A percentile compares a stretch with the other conserved stretches of the same genome.
Conservation (phyloP, 2,888 invertebrate species). For the Ophonus ardosiacus region DNA sequence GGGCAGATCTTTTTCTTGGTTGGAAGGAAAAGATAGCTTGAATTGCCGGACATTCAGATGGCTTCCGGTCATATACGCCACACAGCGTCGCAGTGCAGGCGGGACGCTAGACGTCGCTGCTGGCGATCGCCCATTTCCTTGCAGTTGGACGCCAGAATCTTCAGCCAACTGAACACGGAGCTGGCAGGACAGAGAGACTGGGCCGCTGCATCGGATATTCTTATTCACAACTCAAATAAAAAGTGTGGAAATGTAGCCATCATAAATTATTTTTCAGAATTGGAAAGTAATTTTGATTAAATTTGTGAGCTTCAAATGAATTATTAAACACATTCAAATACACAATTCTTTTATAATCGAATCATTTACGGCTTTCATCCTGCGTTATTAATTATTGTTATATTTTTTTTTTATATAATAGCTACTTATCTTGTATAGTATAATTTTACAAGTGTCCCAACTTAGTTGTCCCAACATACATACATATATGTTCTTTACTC, state of each 20-base stretch:
- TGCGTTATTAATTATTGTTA: background rate
- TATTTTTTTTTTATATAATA: too few relatives aligned
- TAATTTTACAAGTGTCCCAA: too few relatives aligned
- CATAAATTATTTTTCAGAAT: conserved; percentile 44
- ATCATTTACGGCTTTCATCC: background rate
- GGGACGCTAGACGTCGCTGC: conserved; percentile 59
- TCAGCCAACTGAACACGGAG: background rate
- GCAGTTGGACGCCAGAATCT: conserved; percentile 35
- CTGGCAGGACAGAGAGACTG: background rate
- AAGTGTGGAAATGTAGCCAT: conserved; percentile 31
- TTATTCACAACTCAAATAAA: conserved; percentile 56
- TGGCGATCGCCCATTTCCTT: conserved; percentile 63
- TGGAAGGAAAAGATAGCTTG: conserved; percentile 60
- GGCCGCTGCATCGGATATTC: conserved; percentile 57
- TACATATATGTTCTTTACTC: too few relatives aligned
- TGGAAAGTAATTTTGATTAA: conserved; percentile 54
- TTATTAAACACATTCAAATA: background rate
- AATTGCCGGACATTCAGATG: conserved; percentile 64
- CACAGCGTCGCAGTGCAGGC: conserved; percentile 57
- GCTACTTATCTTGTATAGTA: too few relatives aligned
- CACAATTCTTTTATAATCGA: background rate
- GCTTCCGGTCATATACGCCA: conserved; percentile 61
- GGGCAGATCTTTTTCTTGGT: conserved; percentile 45
- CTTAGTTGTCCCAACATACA: too few relatives aligned
- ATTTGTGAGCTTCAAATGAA: background rate